Evolutionary conservation across 1,140 invertebrate species (phyloP).

Genomic region (Apis florea): DNA sequence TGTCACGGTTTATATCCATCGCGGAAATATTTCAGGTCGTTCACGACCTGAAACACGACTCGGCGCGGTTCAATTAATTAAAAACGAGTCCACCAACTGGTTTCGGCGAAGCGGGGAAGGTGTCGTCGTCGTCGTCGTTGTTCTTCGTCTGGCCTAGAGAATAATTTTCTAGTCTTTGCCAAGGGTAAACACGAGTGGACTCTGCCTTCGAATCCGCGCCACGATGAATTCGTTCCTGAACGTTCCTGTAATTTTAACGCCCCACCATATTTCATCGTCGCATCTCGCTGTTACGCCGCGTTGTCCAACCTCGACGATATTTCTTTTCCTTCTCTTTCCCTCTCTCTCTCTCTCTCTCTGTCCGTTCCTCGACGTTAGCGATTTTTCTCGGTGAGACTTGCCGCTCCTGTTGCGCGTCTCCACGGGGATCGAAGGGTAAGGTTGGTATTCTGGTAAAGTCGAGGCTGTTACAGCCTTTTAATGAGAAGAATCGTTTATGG

Average conservation of each 20-base stretch:
- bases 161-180: conserved; percentile 46
- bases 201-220: background rate
- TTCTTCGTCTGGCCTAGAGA: conserved; percentile 1
- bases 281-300: background rate
- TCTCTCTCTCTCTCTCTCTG: background rate
- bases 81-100: background rate
- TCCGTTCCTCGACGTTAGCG: background rate
- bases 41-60: background rate
- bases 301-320: background rate
- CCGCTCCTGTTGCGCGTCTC: conserved; percentile 14
- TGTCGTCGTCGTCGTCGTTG: background rate
- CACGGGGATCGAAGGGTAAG: background rate
- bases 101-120: background rate
- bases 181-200: conserved; percentile 31
- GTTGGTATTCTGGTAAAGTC: background rate
- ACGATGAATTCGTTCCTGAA: conserved; percentile 35
- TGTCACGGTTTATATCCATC: background rate
- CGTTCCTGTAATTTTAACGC: conserved; percentile 36
- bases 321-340: background rate
- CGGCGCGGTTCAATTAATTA: background rate
- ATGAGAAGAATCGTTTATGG: background rate
- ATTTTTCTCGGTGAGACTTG: conserved; percentile 9
- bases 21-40: background rate
- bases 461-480: conserved; percentile 3
- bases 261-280: conserved; percentile 32